phyloP scores from a whole-genome alignment of 2,113 vertebrate species.

The Oreochromis spilurus region DNA sequence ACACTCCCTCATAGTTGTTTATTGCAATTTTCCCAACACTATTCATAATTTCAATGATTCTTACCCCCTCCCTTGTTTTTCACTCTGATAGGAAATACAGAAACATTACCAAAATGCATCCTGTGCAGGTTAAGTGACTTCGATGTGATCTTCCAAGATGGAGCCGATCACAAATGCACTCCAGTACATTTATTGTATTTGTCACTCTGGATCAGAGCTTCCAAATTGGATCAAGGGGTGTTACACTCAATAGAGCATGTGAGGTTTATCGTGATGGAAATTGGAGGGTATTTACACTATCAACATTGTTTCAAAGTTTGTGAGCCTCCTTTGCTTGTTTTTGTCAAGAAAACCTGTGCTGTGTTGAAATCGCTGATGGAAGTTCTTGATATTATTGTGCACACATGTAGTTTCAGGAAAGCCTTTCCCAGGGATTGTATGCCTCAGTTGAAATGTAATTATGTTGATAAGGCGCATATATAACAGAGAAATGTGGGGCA shows the following conservation, averaged over 20 bases:
- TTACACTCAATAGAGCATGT: slow-evolving; percentile 14
- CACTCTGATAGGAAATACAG: not conserved
- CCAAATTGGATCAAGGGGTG: slow-evolving; percentile 13
- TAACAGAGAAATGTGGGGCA: slow-evolving; percentile 21
- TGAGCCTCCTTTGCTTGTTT: slow-evolving; percentile 37
- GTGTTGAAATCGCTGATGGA: slow-evolving; percentile 50
- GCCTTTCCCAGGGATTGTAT: slow-evolving; percentile 27
- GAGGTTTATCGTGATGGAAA: slow-evolving; percentile 23
- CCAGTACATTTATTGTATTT: not conserved
- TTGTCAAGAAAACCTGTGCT: slow-evolving; percentile 36
- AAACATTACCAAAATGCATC: not conserved
- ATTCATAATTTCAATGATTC: not conserved
- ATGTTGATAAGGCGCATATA: slow-evolving; percentile 36
- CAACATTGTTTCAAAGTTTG: not conserved
- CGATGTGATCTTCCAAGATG: not conserved
- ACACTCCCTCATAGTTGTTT: not conserved
- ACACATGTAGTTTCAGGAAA: slow-evolving; percentile 37
- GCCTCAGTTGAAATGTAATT: slow-evolving; percentile 57
- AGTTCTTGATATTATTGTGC: slow-evolving; percentile 38
- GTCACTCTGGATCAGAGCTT: slow-evolving; percentile 11
- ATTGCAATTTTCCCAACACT: not conserved
- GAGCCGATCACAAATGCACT: not conserved
- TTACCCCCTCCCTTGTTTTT: not conserved
- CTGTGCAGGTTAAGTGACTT: not conserved
- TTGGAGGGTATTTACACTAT: slow-evolving; percentile 27